A percentile compares a stretch with the other conserved stretches of the same genome.
These are phyloP conservation scores for Aphelinus atriplicis DNA, from an alignment of 1,140 invertebrate species.

Conservation along the genomic window DNA sequence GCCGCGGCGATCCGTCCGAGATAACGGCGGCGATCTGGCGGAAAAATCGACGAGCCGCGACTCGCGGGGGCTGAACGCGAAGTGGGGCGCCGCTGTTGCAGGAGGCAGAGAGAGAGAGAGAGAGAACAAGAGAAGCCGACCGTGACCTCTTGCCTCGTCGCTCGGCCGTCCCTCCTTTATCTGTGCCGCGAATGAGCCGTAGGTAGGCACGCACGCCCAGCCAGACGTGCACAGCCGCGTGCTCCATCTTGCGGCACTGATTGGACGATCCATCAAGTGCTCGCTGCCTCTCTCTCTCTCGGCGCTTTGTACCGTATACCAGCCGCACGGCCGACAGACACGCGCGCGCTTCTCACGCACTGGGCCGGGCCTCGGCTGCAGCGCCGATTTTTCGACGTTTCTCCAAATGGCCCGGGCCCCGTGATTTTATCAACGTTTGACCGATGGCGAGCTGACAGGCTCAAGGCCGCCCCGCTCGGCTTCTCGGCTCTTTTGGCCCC, in stretches of 20 bases:
- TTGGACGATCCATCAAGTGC: constrained; percentile 67
- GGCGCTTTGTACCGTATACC: constrained; percentile 46
- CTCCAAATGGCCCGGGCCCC: constrained; percentile 25
- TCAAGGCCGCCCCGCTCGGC: too few relatives aligned
- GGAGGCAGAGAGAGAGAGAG: constrained; percentile 9
- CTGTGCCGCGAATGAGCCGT: constrained; percentile 48
- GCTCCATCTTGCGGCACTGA: constrained; percentile 68
- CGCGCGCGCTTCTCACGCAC: constrained; percentile 51
- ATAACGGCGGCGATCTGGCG: neutral
- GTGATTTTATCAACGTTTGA: constrained; percentile 35
- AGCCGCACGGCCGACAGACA: constrained; percentile 46
- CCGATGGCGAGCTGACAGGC: neutral
- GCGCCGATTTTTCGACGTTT: constrained; percentile 30
- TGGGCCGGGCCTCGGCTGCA: neutral
- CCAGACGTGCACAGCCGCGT: constrained; percentile 43
- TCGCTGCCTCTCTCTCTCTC: constrained; percentile 46
- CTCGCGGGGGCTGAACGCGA: constrained; percentile 11
- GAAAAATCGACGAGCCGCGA: neutral
- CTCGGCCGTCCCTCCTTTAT: constrained; percentile 44
- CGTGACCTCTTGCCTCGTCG: constrained; percentile 59
- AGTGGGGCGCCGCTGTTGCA: neutral
- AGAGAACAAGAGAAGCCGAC: constrained; percentile 50
- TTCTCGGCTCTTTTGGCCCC: too few relatives aligned
- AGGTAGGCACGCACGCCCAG: constrained; percentile 49
- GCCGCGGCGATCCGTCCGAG: constrained; percentile 1